These are phyloP conservation scores for Plebejus anna DNA, from an alignment of 2,888 invertebrate genomes.

Conservation along the genomic window DNA sequence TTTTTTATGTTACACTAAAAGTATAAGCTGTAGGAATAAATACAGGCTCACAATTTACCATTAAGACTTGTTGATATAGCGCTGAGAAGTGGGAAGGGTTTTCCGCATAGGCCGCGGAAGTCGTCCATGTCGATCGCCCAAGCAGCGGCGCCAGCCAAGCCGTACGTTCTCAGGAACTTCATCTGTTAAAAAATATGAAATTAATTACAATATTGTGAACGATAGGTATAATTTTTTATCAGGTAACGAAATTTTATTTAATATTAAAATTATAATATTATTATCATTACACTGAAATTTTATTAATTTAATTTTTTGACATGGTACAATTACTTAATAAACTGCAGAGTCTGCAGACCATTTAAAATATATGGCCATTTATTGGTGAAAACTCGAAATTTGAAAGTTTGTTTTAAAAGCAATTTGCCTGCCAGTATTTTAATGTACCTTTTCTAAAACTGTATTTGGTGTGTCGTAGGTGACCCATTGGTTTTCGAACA, in stretches of 20 bases:
- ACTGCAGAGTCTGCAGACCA: too few species aligned
- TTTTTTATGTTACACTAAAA: too few species aligned
- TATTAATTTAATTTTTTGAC: too few species aligned
- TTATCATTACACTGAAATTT: too few species aligned
- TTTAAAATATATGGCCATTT: too few species aligned
- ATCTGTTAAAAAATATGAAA: conserved; percentile 60
- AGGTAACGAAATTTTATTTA: background rate
- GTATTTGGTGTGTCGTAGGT: conserved; percentile 86
- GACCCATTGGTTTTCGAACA: conserved; percentile 88
- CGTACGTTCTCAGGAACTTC: conserved; percentile 80
- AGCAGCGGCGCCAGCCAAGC: conserved; percentile 85
- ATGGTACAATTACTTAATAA: too few species aligned
- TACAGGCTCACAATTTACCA: conserved; percentile 52
- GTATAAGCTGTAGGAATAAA: too few species aligned
- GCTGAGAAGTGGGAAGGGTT: conserved; percentile 84
- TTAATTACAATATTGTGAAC: background rate
- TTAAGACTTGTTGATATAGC: conserved; percentile 78
- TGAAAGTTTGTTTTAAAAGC: background rate
- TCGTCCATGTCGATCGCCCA: conserved; percentile 89
- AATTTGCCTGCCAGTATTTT: background rate
- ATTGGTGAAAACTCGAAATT: background rate
- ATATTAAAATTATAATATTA: background rate
- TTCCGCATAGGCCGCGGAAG: conserved; percentile 87
- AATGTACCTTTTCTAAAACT: conserved; percentile 81
- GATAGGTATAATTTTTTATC: background rate